These are phyloP conservation scores for Pycnomerus fuliginosus DNA, from an alignment of 2,888 invertebrate genomes.

Conservation along the genomic window DNA sequence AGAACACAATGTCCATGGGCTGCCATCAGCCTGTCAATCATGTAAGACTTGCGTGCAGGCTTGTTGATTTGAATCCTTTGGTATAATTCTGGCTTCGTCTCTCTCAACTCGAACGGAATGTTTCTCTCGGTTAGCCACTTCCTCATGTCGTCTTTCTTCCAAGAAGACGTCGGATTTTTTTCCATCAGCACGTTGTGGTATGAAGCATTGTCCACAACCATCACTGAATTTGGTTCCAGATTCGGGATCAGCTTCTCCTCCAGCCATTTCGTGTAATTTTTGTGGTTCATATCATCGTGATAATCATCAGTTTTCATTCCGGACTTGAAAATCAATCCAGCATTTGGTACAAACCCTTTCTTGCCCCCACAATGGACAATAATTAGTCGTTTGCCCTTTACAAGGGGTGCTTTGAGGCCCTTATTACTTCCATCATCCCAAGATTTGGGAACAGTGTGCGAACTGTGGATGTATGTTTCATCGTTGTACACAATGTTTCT, in stretches of 20 bases:
- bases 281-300: slow-evolving; percentile 34
- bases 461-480: slow-evolving; percentile 23
- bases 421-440: slow-evolving; percentile 1
- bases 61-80: background rate
- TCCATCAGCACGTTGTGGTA: background rate
- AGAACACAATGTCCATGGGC: background rate
- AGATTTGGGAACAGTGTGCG: slow-evolving; percentile 2
- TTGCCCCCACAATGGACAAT: slow-evolving; percentile 1
- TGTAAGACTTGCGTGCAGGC: background rate
- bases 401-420: background rate
- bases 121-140: background rate
- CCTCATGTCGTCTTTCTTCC: background rate
- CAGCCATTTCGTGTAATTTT: background rate
- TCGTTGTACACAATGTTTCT: slow-evolving; percentile 25
- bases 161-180: background rate
- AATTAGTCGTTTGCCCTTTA: background rate
- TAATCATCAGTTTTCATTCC: slow-evolving; percentile 35
- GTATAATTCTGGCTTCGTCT: background rate
- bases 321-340: slow-evolving; percentile 5
- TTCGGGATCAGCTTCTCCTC: background rate
- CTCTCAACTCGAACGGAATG: background rate
- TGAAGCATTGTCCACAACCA: background rate
- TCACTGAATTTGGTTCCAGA: background rate
- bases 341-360: slow-evolving; percentile 6
- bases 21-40: background rate